A percentile compares a stretch with the other conserved stretches of the same genome.
phyloP scores from a whole-genome alignment of 30 jellyfish, hydroid and myxozoan genomes.

The Aurelia aurita region DNA sequence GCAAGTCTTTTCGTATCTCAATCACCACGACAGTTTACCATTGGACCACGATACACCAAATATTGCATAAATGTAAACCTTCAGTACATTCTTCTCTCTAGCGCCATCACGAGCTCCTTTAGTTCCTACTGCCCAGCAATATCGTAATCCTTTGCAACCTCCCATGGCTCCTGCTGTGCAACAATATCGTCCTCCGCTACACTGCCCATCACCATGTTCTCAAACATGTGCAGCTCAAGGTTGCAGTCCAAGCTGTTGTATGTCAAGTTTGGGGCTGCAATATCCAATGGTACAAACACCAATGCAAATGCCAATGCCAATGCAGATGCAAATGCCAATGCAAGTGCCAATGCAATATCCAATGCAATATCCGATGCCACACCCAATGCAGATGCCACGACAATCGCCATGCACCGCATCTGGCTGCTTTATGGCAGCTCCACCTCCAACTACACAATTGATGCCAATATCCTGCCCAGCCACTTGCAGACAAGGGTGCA shows the following conservation, averaged over 20 bases:
- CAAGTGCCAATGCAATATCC: constrained; percentile 30
- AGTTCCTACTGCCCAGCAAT: no score
- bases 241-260: constrained; percentile 77
- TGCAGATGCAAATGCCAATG: constrained; percentile 63
- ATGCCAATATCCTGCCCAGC: constrained; percentile 49
- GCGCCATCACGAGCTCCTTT: no score
- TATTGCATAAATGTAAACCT: no score
- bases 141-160: no score
- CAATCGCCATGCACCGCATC: constrained; percentile 66
- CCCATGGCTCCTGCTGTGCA: constrained; percentile 42
- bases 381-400: no score
- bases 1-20: no score
- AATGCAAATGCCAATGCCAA: constrained; percentile 58
- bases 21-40: no score
- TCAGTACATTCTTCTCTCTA: no score
- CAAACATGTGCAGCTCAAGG: constrained; percentile 79
- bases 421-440: constrained; percentile 64
- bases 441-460: constrained; percentile 59
- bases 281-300: constrained; percentile 47
- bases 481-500: constrained; percentile 16
- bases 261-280: constrained; percentile 45
- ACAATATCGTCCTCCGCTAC: constrained; percentile 73
- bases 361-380: no score
- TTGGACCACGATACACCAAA: no score
- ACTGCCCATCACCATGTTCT: constrained; percentile 77